Evolutionary conservation across 2,797 vertebrate genomes (phyloP), one percentile per base, ranked within the genome.

Genomic region (Hydrophis major): DNA sequence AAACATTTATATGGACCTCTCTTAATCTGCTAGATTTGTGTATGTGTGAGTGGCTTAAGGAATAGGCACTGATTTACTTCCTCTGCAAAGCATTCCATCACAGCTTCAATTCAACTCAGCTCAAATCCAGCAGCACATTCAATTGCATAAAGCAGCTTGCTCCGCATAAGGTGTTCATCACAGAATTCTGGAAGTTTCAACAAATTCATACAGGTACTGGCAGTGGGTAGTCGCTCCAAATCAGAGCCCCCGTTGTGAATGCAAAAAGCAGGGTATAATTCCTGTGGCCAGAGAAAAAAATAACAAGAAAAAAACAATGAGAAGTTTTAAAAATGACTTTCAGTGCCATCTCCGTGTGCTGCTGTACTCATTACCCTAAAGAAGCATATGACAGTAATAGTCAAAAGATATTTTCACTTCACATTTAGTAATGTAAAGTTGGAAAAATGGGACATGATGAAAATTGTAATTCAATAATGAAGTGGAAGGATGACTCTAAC

Each of bases 181-280:
- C 98, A 99, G 97, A 99, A 99, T 97, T 99, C 99, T 0, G 99
- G 99, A 66, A 99, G 98, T 97, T 99, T 99, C 93, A 99, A 98
- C 95, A 99, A 98, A 98, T 99, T 99, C 99, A 99, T 99, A 98
- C 99, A 99, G 96, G 99, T 99, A 97, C 99, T 99, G 97, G 99
- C 99, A 1, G 99, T 99, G 94, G 99, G 99, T 1, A 99, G 97
- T 91, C 99, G 98, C 91, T 99, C 99, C 95, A 99, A 97, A 96
- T 99, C 99, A 0, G 96, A 98, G 89, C 99, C 99, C n/a, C 99
- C 99, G 0, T 99, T 99, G 97, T 99, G 99, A 95, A 99, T 99
- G 97, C 99, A 99, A 98, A 99, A 99, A 0, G 99, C 99, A 4
- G 99, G 99, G 95, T 99, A 99, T 53, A 99, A 97, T 97, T 99